Evolutionary conservation across 2,113 vertebrate species (phyloP), one percentile per base, ranked within the genome.

Genomic region (Myrmophylax atrothorax): DNA sequence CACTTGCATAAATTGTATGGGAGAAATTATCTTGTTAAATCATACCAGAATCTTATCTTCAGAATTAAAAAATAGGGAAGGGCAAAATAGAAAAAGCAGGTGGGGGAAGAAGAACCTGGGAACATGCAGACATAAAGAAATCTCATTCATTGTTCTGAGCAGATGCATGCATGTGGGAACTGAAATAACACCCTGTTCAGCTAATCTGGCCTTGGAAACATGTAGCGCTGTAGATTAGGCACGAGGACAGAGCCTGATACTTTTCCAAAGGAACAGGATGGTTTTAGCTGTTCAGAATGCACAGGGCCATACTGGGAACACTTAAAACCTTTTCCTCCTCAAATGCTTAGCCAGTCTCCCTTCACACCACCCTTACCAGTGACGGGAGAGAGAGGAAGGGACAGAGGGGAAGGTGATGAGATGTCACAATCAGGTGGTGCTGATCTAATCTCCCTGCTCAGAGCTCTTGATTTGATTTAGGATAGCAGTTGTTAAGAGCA

Each of bases 401-500:
- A 68, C 18, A 16, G 35, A 70, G 67, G 16, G 18, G 29, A 81
- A 55, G 68, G 47, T 3, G 11, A 42, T 47, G 26, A 9, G 2
- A 73, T 87, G 69, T 76, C 85, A 44, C 24, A 94, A 18, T 95
- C 83, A 64, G 79, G 95, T 92, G 94, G 58, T 79, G 69, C 47
- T 8, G 31, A 91, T 95, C 94, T 93, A 91, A 94, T 97, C 87
- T 97, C 66, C 14, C 69, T 92, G 62, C 47, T 7, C 87, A 88
- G 59, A 89, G 89, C 89, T 68, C 81, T 83, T 96, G 95, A 95
- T 97, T 96, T 97, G 97, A 98, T 98, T 98, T 97, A 98, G 97
- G 90, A 91, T 20, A 97, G 97, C 98, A 98, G 97, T 98, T 98
- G 97, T 95, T 93, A 96, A 97, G 97, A 98, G 97, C 98, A 98